phyloP scores from a whole-genome alignment of 2,888 invertebrate species.

The Tachystola acroxantha region DNA sequence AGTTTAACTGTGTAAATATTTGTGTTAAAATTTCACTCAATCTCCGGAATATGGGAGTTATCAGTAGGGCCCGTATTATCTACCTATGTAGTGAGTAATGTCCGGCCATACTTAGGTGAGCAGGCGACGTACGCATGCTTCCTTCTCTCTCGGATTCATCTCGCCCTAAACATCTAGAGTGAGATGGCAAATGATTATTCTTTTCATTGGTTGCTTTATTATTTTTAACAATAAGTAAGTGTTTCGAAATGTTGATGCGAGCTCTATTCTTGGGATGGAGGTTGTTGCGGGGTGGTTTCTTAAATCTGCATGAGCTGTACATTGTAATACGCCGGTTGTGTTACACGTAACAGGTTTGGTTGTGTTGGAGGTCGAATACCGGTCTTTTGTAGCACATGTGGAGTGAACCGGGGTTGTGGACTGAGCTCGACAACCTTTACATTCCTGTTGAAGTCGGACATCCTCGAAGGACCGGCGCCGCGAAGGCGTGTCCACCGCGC shows the following conservation, averaged over 20 bases:
- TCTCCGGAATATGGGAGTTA: slow-evolving; percentile 50
- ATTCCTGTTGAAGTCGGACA: slow-evolving; percentile 53
- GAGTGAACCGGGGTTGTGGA: slow-evolving; percentile 52
- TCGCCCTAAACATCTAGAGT: slow-evolving; percentile 42
- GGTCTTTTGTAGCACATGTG: slow-evolving; percentile 70
- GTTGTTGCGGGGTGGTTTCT: slow-evolving; percentile 29
- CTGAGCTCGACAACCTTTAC: slow-evolving; percentile 48
- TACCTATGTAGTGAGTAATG: slow-evolving; percentile 78
- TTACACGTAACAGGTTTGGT: slow-evolving; percentile 73
- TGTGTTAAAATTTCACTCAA: slow-evolving; percentile 36
- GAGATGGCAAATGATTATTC: slow-evolving; percentile 56
- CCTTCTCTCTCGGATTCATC: slow-evolving; percentile 66
- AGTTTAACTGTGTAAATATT: slow-evolving; percentile 34
- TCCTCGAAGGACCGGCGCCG: slow-evolving; percentile 66
- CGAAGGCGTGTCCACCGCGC: slow-evolving; percentile 66
- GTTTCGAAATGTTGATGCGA: slow-evolving; percentile 36
- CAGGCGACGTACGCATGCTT: slow-evolving; percentile 74
- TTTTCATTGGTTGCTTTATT: slow-evolving; percentile 46
- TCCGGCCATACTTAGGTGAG: slow-evolving; percentile 77
- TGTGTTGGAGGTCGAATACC: slow-evolving; percentile 71
- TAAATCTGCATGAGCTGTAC: slow-evolving; percentile 31
- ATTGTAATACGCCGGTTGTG: slow-evolving; percentile 44
- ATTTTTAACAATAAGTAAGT: slow-evolving; percentile 34
- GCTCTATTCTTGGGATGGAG: slow-evolving; percentile 19
- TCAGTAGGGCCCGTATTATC: slow-evolving; percentile 63